Percentiles rank a stretch among this genome's conserved stretches.
Evolutionary conservation across 1,140 invertebrate genomes (phyloP).

Genomic region (Cryptotermes secundus): DNA sequence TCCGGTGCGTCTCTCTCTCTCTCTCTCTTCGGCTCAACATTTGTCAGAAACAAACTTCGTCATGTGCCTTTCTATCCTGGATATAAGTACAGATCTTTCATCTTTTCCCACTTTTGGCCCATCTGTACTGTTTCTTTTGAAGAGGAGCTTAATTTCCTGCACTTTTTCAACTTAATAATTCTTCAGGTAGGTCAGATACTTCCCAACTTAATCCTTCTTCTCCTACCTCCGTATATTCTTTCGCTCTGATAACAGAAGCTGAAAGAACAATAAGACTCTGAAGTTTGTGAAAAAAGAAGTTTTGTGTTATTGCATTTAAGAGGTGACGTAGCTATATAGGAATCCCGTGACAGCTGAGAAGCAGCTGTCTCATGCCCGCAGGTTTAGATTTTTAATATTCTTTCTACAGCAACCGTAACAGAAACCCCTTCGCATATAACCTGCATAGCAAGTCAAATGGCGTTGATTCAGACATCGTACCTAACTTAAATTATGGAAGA

Average conservation of each 20-base stretch:
- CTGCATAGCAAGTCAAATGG: background rate
- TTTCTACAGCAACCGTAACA: background rate
- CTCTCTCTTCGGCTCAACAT: background rate
- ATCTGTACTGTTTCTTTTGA: background rate
- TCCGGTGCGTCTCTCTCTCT: background rate
- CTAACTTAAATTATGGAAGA: background rate
- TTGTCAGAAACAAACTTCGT: background rate
- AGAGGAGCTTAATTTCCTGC: background rate
- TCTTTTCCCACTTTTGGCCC: background rate
- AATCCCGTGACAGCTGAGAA: background rate
- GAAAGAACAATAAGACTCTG: background rate
- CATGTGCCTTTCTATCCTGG: background rate
- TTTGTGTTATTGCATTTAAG: slow-evolving; percentile 2
- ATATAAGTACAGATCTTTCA: background rate
- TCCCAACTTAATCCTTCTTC: background rate
- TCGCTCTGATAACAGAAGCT: background rate
- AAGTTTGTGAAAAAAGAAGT: background rate
- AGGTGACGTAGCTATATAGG: background rate
- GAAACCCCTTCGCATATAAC: background rate
- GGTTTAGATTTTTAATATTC: background rate
- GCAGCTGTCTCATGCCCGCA: background rate
- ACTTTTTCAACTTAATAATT: slow-evolving; percentile 12
- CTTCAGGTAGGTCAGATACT: background rate
- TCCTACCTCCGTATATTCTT: background rate
- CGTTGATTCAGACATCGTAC: background rate